Conservation (phyloP, 2,797 vertebrate genomes). For the Octomys mimax region DNA sequence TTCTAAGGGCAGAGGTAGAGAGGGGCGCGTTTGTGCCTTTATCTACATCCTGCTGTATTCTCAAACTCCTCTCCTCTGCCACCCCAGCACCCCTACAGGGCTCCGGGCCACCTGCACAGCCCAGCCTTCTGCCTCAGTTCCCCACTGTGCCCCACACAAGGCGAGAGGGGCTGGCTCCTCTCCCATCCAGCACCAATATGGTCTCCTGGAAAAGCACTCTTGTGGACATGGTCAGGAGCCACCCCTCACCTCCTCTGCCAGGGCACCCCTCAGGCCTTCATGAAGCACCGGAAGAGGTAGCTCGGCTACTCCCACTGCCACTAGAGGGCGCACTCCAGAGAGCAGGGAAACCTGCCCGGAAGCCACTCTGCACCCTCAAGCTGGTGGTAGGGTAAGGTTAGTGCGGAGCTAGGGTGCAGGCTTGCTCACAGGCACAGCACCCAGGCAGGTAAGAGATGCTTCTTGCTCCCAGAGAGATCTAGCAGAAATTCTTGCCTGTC, state of each 20-base stretch:
- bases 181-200: neutral
- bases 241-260: neutral
- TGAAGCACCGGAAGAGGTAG: too few relatives aligned
- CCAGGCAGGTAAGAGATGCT: accelerated
- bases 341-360: accelerated
- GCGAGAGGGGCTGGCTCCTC: accelerated
- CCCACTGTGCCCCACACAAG: neutral
- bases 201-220: neutral
- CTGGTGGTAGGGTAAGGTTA: neutral
- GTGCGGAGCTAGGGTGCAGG: neutral
- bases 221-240: neutral
- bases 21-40: neutral
- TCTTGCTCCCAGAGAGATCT: neutral
- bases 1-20: neutral
- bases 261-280: neutral
- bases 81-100: too few relatives aligned
- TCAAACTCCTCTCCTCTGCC: neutral
- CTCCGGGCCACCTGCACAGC: accelerated
- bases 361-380: neutral
- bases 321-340: neutral
- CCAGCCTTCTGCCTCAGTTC: accelerated
- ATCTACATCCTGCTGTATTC: accelerated
- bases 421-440: neutral
- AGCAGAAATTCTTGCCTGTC: neutral
- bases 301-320: neutral